Base-by-base conservation (phyloP, 2,113 vertebrate genomes). In the Lontra canadensis region DNA sequence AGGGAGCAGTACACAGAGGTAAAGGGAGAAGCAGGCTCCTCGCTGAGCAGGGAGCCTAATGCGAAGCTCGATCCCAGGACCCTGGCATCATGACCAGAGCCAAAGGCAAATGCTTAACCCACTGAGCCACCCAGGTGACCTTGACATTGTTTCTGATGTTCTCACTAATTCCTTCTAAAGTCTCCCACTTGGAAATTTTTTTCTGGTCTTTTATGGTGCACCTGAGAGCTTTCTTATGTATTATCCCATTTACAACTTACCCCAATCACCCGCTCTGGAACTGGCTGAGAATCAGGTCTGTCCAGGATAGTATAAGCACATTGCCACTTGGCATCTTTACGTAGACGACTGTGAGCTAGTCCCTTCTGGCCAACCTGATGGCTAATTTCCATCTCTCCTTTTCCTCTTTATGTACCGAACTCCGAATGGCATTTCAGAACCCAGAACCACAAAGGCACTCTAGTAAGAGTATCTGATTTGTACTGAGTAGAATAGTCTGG, bases 391-490 rank as follows among this genome's bases (percentile, higher is more conserved):
- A 29, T 57, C 25, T 92, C 61, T 92, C 57, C 25, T 97, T 67
- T 67, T 88, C 63, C 55, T 74, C 47, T 49, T 95, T 61, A 61
- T 65, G 71, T 81, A 47, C 82, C 26, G 39, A 91, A 55, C 26
- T 61, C 47, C 49, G n/a, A 82, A 57, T 89, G n/a, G 11, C 8
- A 86, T 83, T 95, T 87, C 83, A n/a, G 61, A 96, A 92, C 21
- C 21, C 78, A 83, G 67, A 94, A 74, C 26, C 57, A 52, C 85
- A 36, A 9, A 83, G 23, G 7, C 12, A 61, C 47, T 49, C 84
- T 26, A 85, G n/a, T 34, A 11, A 96, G 73, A 80, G 61, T 26
- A 88, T 84, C 31, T 31, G 29, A 85, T 13, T 79, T 85, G 44
- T 55, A 26, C n/a, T 92, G 90, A 79, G 57, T 89, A n/a, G 55